A percentile compares a stretch with the other conserved stretches of the same genome.
phyloP scores from a whole-genome alignment of 2,113 vertebrate genomes.

The Carassius gibelio region DNA sequence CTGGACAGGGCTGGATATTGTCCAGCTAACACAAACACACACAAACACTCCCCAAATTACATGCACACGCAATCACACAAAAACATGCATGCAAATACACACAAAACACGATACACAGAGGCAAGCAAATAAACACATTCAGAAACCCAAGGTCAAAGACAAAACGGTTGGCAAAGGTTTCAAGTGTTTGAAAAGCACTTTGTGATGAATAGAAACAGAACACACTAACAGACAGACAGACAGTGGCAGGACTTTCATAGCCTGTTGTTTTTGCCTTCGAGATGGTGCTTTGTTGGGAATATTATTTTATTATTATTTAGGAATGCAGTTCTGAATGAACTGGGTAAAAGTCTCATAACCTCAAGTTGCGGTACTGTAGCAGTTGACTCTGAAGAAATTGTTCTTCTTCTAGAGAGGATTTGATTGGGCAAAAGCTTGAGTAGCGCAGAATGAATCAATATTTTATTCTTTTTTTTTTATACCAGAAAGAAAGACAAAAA shows the following conservation, averaged over 20 bases:
- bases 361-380: constrained; percentile 30
- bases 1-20: no score
- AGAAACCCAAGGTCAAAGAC: constrained; percentile 25
- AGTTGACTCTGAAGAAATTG: not conserved
- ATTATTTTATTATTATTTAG: constrained; percentile 44
- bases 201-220: constrained; percentile 31
- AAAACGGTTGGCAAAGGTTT: constrained; percentile 23
- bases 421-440: not conserved
- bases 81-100: constrained; percentile 21
- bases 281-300: constrained; percentile 46
- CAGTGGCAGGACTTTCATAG: not conserved
- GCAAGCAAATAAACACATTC: constrained; percentile 21
- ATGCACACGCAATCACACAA: constrained; percentile 28
- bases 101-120: not conserved
- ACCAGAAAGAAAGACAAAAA: not conserved
- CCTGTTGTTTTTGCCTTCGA: constrained; percentile 28
- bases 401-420: not conserved
- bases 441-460: not conserved
- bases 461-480: not conserved
- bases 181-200: constrained; percentile 8
- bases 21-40: constrained; percentile 41
- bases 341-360: constrained; percentile 40
- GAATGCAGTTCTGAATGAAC: constrained; percentile 49
- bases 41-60: constrained; percentile 11
- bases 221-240: constrained; percentile 29